These are phyloP conservation scores for Sula dactylatra DNA, from an alignment of 2,113 vertebrate genomes.

Conservation along the genomic window DNA sequence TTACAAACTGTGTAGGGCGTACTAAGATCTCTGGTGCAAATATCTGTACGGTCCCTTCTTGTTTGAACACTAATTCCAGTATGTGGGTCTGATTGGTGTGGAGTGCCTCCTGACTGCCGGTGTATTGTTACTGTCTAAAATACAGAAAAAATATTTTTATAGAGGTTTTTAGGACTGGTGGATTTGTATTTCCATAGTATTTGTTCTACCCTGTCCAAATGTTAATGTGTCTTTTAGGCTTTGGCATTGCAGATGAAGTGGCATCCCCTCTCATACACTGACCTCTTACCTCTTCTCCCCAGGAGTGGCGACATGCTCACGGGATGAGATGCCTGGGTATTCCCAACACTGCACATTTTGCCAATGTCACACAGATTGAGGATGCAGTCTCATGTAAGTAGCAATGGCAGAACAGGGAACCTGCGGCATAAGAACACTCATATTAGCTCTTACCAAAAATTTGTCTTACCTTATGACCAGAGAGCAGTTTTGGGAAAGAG, in stretches of 20 bases:
- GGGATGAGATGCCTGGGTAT: constrained; percentile 97
- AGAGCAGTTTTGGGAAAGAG: not conserved
- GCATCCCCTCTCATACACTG: not conserved
- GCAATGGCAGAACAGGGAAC: not conserved
- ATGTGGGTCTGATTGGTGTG: not conserved
- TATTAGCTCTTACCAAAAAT: not conserved
- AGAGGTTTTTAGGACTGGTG: not conserved
- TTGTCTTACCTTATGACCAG: not conserved
- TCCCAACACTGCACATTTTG: constrained; percentile 96
- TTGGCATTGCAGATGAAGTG: rapidly evolving
- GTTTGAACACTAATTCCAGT: not conserved
- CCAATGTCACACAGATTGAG: constrained; percentile 98
- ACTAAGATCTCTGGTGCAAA: not conserved
- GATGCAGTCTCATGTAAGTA: constrained; percentile 94
- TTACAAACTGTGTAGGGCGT: rapidly evolving
- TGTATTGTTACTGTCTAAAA: not conserved
- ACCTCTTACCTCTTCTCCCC: not conserved
- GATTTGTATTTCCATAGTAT: not conserved
- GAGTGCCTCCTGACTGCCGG: not conserved
- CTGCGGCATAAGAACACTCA: rapidly evolving
- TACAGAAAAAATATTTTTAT: not conserved
- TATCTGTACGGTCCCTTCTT: not conserved
- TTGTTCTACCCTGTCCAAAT: not conserved
- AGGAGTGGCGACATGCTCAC: constrained; percentile 98
- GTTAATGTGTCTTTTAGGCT: too few relatives aligned